Conservation (phyloP, 2,888 invertebrate genomes). For the Drosophila robusta region DNA sequence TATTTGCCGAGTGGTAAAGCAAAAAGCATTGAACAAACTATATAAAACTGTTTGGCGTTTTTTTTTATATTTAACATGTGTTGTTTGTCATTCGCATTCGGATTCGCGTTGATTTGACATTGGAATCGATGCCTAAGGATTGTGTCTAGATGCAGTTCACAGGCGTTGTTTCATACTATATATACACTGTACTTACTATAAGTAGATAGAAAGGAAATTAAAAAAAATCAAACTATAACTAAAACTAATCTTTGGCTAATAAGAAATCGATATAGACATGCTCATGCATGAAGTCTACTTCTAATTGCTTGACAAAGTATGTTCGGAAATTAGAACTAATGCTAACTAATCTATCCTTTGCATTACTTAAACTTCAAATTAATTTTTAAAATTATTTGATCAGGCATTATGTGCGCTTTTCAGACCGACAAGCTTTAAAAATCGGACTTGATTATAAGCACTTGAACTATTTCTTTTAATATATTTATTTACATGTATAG, state of each 20-base stretch:
- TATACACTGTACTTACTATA: constrained; percentile 20
- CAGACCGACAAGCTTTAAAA: neutral
- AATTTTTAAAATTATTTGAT: too few relatives aligned
- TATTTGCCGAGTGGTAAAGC: constrained; percentile 49
- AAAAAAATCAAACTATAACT: constrained; percentile 24
- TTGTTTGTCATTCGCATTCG: constrained; percentile 34
- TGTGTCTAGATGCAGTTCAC: constrained; percentile 59
- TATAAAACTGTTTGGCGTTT: constrained; percentile 16
- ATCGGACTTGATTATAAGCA: constrained; percentile 2
- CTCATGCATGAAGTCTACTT: constrained; percentile 64
- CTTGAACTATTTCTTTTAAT: too few relatives aligned
- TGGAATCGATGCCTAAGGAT: constrained; percentile 11
- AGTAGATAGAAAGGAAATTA: neutral
- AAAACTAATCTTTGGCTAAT: constrained; percentile 39
- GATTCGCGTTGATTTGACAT: constrained; percentile 39
- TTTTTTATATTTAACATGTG: constrained; percentile 2
- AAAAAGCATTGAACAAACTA: constrained; percentile 59
- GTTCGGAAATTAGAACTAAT: constrained; percentile 1
- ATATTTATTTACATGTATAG: too few relatives aligned
- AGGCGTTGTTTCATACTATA: constrained; percentile 15
- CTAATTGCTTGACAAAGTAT: neutral
- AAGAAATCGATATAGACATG: constrained; percentile 50
- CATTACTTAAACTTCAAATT: neutral
- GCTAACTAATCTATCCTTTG: constrained; percentile 10
- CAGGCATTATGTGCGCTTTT: neutral